A percentile compares a stretch with the other conserved stretches of the same genome.
Evolutionary conservation across 1,140 invertebrate species (phyloP).

Genomic region (Saccostrea echinata): DNA sequence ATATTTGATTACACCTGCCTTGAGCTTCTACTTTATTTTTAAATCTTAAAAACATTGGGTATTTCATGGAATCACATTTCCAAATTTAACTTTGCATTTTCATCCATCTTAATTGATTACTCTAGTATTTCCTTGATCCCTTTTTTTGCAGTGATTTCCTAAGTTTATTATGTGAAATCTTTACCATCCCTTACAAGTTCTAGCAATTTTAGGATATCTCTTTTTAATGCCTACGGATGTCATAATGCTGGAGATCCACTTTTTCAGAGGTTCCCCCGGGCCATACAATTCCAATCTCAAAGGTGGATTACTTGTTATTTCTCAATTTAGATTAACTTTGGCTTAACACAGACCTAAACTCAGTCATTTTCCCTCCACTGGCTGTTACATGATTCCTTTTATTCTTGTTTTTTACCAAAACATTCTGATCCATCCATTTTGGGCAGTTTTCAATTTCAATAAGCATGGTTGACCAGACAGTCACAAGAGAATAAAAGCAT

Average conservation of each 20-base stretch:
- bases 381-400: background rate
- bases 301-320: background rate
- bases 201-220: background rate
- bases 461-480: background rate
- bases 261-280: background rate
- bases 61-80: too few species aligned
- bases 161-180: background rate
- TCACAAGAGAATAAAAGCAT: background rate
- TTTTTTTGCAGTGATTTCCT: background rate
- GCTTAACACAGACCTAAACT: slow-evolving; percentile 21
- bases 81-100: too few species aligned
- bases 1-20: too few species aligned
- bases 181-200: background rate
- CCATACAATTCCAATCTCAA: slow-evolving; percentile 27
- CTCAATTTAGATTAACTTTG: slow-evolving; percentile 9
- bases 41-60: too few species aligned
- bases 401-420: background rate
- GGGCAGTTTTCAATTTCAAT: background rate
- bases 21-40: too few species aligned
- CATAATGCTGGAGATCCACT: background rate
- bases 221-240: background rate
- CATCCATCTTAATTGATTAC: background rate
- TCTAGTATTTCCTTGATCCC: too few species aligned
- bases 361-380: background rate
- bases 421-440: background rate